Evolutionary conservation across 2,888 invertebrate genomes (phyloP).

Genomic region (Heliothis peltigera): DNA sequence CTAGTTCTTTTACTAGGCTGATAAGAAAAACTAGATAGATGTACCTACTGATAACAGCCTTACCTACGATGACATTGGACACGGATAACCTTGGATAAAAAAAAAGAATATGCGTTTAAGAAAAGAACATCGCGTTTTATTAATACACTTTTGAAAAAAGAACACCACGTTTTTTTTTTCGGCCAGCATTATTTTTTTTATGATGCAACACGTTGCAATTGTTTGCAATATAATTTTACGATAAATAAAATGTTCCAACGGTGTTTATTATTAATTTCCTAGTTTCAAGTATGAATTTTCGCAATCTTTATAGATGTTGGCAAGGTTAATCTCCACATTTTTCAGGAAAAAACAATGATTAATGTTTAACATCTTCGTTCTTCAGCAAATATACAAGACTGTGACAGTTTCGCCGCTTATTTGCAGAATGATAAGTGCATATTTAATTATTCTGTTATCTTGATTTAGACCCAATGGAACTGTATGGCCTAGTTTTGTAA

Average conservation of each 20-base stretch:
- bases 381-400: slow-evolving; percentile 14
- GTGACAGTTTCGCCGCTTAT: slow-evolving; percentile 52
- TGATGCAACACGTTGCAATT: not conserved
- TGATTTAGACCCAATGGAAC: slow-evolving; percentile 49
- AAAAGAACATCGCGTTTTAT: not conserved
- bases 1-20: slow-evolving; percentile 73
- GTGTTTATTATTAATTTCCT: not conserved
- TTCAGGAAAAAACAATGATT: slow-evolving; percentile 10
- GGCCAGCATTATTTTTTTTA: not conserved
- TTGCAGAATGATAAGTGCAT: slow-evolving; percentile 59
- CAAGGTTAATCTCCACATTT: not conserved
- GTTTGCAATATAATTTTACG: not conserved
- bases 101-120: not conserved
- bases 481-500: slow-evolving; percentile 50
- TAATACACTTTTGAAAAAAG: not conserved
- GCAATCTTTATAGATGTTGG: not conserved
- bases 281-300: not conserved
- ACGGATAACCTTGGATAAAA: slow-evolving; percentile 73
- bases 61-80: slow-evolving; percentile 84
- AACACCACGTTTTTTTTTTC: not conserved
- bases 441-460: slow-evolving; percentile 54
- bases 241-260: not conserved
- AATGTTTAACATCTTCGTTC: slow-evolving; percentile 19
- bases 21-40: slow-evolving; percentile 84
- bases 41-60: slow-evolving; percentile 77